These are phyloP conservation scores for Parnassius mnemosyne DNA, from an alignment of 2,888 invertebrate species.

Conservation along the genomic window DNA sequence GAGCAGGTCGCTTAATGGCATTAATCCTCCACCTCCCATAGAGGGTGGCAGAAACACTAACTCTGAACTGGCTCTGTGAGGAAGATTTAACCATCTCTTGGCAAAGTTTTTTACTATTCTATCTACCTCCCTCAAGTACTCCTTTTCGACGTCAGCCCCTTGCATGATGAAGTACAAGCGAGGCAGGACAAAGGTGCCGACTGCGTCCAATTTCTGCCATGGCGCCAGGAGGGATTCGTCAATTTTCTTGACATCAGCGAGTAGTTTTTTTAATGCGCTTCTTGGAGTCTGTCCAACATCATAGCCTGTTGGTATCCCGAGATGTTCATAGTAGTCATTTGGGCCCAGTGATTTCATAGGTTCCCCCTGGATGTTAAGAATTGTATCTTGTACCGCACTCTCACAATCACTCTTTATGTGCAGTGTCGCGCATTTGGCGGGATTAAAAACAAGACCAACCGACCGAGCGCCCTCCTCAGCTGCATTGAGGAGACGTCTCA, in stretches of 20 bases:
- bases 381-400: not conserved
- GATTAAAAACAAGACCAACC: too few species aligned
- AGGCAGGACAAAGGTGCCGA: not conserved
- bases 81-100: constrained; percentile 3
- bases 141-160: constrained; percentile 2
- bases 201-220: constrained; percentile 11
- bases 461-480: too few species aligned
- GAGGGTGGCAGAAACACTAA: constrained; percentile 1
- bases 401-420: not conserved
- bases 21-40: constrained; percentile 1
- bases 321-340: constrained; percentile 30
- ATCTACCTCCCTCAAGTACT: constrained; percentile 2
- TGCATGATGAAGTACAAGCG: not conserved
- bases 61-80: constrained; percentile 9
- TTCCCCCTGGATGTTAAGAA: not conserved
- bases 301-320: not conserved
- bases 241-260: not conserved
- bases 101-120: not conserved
- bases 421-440: too few species aligned
- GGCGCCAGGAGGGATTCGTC: constrained; percentile 3
- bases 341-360: not conserved
- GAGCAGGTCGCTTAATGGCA: not conserved
- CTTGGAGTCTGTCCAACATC: not conserved
- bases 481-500: too few species aligned
- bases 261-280: not conserved